phyloP scores from a whole-genome alignment of 1,140 invertebrate genomes.

The Drosophila bifasciata region DNA sequence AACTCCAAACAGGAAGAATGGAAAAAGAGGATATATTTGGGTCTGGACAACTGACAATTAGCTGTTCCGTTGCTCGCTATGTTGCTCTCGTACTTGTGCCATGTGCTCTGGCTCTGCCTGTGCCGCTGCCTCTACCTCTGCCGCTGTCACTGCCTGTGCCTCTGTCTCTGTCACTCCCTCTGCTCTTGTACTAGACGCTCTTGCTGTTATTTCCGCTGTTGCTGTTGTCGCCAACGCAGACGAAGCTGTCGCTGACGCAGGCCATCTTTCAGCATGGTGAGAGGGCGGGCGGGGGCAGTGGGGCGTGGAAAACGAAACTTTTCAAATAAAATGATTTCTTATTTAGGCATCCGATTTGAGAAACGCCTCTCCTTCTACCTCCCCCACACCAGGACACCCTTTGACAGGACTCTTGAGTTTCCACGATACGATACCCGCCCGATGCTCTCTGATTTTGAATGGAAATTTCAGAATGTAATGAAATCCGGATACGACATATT shows the following conservation, averaged over 20 bases:
- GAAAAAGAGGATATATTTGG: no score
- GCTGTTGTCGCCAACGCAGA: constrained; percentile 23
- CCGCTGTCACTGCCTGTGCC: constrained; percentile 2
- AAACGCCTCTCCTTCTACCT: constrained; percentile 17
- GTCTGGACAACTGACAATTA: no score
- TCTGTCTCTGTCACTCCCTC: background rate
- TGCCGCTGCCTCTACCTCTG: background rate
- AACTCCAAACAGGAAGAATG: no score
- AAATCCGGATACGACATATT: constrained; percentile 2
- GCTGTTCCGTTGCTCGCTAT: background rate
- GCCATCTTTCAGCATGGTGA: background rate
- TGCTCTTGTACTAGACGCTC: constrained; percentile 13
- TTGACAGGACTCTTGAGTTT: constrained; percentile 6
- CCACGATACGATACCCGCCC: no score
- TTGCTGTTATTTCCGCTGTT: constrained; percentile 28
- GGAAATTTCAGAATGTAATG: constrained; percentile 24
- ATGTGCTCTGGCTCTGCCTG: constrained; percentile 9
- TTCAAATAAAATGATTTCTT: constrained; percentile 80
- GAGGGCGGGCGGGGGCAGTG: background rate
- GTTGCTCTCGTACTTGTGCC: constrained; percentile 16
- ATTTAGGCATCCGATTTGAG: constrained; percentile 70
- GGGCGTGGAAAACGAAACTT: constrained; percentile 54
- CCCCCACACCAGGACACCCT: background rate
- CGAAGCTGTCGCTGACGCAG: background rate
- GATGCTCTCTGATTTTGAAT: background rate